phyloP scores from a whole-genome alignment of 1,140 invertebrate genomes.

The Brachionus rubens region DNA sequence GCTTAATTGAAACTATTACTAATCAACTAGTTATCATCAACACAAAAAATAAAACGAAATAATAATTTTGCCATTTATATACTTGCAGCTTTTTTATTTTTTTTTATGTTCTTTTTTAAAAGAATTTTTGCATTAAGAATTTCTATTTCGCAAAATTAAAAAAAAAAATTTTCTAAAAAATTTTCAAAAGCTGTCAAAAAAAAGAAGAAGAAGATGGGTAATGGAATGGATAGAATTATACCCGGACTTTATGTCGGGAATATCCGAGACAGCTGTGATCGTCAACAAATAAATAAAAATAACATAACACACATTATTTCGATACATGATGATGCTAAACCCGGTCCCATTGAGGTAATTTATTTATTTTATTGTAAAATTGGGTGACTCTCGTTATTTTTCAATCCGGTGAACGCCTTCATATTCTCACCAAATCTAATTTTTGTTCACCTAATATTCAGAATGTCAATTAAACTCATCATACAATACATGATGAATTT shows the following conservation, averaged over 20 bases:
- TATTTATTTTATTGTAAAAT: too few species aligned
- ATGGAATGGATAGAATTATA: constrained; percentile 38
- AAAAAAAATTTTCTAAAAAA: background rate
- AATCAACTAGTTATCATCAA: background rate
- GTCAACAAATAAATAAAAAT: constrained; percentile 77
- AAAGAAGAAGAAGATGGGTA: constrained; percentile 11
- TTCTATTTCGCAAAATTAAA: background rate
- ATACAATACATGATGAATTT: too few species aligned
- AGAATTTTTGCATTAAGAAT: background rate
- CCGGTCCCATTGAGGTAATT: constrained; percentile 24
- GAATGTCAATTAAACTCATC: too few species aligned
- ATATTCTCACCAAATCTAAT: too few species aligned
- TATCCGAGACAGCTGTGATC: constrained; percentile 82
- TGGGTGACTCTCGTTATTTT: too few species aligned
- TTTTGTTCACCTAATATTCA: too few species aligned
- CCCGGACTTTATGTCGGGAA: constrained; percentile 63
- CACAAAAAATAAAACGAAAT: too few species aligned
- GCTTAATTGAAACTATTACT: background rate
- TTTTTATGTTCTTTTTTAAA: background rate
- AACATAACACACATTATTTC: constrained; percentile 91
- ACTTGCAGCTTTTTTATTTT: background rate
- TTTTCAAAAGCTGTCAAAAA: background rate
- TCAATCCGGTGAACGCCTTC: too few species aligned
- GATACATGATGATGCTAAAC: constrained; percentile 84
- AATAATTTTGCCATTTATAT: constrained; percentile 32